Conservation (phyloP, 2,113 vertebrate genomes). For the Camelus bactrianus region DNA sequence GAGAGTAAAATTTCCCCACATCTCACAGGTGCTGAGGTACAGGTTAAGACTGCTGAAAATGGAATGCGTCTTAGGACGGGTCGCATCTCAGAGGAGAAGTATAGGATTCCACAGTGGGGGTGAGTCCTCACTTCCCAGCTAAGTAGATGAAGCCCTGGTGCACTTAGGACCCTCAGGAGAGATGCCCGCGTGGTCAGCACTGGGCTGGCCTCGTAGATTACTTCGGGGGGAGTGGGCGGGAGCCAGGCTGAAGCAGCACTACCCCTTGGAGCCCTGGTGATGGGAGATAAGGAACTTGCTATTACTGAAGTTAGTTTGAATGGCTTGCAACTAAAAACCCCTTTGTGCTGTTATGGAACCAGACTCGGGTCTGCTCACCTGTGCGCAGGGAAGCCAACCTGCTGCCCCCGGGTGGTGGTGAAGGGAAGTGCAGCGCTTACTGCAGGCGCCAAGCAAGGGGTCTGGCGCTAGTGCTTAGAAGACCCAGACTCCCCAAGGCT, state of each 20-base stretch:
- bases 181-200: rapidly evolving
- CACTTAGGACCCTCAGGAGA: neutral
- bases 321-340: neutral
- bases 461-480: no score
- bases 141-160: neutral
- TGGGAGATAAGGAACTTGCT: neutral
- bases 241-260: no score
- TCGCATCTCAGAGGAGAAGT: neutral
- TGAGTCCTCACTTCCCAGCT: neutral
- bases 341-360: no score
- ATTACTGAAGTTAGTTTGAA: neutral
- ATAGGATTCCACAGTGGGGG: neutral
- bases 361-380: no score
- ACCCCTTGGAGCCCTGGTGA: neutral
- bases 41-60: neutral
- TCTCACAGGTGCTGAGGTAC: neutral
- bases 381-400: no score
- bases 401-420: no score
- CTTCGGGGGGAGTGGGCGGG: neutral
- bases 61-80: neutral
- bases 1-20: rapidly evolving
- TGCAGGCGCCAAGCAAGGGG: no score
- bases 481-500: no score
- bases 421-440: no score
- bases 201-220: neutral